A percentile compares a stretch with the other conserved stretches of the same genome.
These are phyloP conservation scores for Nematolebias whitei DNA, from an alignment of 2,113 vertebrate species.

Conservation along the genomic window DNA sequence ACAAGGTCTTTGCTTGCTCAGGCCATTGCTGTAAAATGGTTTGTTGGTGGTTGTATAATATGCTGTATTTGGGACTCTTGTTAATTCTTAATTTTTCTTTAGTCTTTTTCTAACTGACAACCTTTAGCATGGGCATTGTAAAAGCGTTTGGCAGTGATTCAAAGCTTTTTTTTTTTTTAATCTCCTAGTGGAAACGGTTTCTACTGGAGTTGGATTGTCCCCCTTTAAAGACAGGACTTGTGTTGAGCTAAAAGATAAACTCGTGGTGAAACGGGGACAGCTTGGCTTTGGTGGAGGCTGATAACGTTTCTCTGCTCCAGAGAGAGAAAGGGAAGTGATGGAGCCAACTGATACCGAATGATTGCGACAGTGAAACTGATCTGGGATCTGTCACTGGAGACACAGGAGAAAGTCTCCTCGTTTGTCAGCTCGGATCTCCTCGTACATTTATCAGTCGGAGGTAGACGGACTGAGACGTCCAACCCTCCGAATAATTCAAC, in stretches of 20 bases:
- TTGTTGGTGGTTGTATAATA: too few species aligned
- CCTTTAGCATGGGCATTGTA: too few species aligned
- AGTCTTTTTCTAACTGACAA: too few species aligned
- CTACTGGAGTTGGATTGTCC: too few species aligned
- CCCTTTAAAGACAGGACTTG: too few species aligned
- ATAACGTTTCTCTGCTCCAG: not conserved
- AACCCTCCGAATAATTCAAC: slow-evolving; percentile 4
- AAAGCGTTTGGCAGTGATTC: not conserved
- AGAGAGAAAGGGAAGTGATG: not conserved
- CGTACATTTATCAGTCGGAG: not conserved
- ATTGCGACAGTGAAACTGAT: slow-evolving; percentile 25
- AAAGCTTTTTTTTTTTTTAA: not conserved
- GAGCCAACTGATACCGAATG: slow-evolving; percentile 18
- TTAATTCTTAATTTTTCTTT: not conserved
- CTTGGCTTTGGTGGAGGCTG: not conserved
- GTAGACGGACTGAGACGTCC: not conserved
- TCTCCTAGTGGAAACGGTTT: too few species aligned
- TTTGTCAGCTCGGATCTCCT: not conserved
- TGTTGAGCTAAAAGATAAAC: too few species aligned
- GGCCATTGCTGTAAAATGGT: too few species aligned
- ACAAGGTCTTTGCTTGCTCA: too few species aligned
- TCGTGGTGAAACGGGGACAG: too few species aligned
- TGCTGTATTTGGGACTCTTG: not conserved
- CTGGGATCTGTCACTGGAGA: slow-evolving; percentile 4
- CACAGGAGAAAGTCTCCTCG: slow-evolving; percentile 32